phyloP scores from a whole-genome alignment of 2,113 vertebrate genomes.

The Natator depressus region DNA sequence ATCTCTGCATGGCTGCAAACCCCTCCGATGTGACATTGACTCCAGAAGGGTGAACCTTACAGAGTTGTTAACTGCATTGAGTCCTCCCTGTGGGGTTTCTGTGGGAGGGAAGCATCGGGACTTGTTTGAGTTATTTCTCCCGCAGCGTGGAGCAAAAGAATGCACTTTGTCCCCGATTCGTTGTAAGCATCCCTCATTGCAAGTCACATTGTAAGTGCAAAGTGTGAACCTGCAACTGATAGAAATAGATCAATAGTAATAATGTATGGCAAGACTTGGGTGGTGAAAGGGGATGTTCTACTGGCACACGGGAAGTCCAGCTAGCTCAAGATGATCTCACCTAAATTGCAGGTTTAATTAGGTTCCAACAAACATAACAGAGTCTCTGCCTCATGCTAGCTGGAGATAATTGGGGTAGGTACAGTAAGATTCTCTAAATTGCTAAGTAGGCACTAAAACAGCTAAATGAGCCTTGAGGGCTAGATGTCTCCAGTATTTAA shows the following conservation, averaged over 20 bases:
- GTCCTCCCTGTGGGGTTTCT: neutral
- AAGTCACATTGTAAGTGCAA: neutral
- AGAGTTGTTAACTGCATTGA: neutral
- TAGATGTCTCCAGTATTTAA: constrained; percentile 41
- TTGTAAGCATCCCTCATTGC: neutral
- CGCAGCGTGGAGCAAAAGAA: neutral
- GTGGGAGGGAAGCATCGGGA: neutral
- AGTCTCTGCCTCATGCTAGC: neutral
- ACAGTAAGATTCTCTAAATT: constrained; percentile 12
- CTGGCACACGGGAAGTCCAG: neutral
- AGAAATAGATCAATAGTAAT: neutral
- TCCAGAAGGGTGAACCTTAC: neutral
- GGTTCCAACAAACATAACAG: neutral
- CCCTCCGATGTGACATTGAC: neutral
- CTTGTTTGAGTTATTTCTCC: neutral
- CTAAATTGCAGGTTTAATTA: neutral
- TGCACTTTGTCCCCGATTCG: neutral
- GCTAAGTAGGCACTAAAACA: constrained; percentile 39
- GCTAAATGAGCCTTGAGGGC: constrained; percentile 35
- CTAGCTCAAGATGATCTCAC: neutral
- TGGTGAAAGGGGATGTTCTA: neutral
- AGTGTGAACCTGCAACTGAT: neutral
- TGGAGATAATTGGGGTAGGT: neutral
- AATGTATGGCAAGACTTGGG: neutral
- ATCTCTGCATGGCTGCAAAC: neutral